Percentiles rank a stretch among this genome's conserved stretches.
Conservation (phyloP, 2,797 vertebrate species). For the Telmatherina bonti region DNA sequence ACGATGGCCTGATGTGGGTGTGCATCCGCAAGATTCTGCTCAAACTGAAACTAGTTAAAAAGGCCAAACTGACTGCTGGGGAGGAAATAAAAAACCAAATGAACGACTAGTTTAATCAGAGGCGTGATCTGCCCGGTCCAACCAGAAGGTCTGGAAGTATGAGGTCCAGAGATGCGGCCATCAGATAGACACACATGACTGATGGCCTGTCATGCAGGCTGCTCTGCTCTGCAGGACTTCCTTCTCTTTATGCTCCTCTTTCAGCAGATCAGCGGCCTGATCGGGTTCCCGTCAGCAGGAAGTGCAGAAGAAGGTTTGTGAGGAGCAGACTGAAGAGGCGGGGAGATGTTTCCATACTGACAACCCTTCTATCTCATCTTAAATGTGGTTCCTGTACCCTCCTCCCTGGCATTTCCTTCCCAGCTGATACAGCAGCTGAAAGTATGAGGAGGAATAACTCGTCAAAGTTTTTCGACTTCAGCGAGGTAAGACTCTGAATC, state of each 20-base stretch:
- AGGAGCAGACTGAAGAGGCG: too few species aligned
- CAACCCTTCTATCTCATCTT: slow-evolving; percentile 62
- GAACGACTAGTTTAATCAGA: slow-evolving; percentile 21
- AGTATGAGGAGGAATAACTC: slow-evolving; percentile 70
- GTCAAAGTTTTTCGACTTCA: slow-evolving; percentile 68
- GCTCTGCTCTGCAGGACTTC: slow-evolving; percentile 7
- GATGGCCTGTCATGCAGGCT: slow-evolving; percentile 23
- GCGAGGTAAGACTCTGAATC: slow-evolving; percentile 70
- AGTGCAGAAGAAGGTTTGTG: too few species aligned
- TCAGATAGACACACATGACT: slow-evolving; percentile 54
- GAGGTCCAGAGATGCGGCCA: slow-evolving; percentile 36
- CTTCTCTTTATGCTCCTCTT: background rate
- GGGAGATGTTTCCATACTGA: slow-evolving; percentile 26
- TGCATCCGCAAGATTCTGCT: slow-evolving; percentile 5
- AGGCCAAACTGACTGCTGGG: background rate
- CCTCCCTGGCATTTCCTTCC: slow-evolving; percentile 59
- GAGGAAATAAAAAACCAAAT: background rate
- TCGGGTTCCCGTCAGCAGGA: background rate
- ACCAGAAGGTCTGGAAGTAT: slow-evolving; percentile 46
- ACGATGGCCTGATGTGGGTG: background rate
- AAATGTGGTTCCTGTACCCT: slow-evolving; percentile 60
- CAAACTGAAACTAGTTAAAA: background rate
- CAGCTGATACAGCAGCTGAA: slow-evolving; percentile 40
- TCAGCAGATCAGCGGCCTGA: background rate
- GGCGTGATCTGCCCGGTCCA: slow-evolving; percentile 7